Evolutionary conservation across 2,888 invertebrate species (phyloP).

Genomic region (Chrysolina haemoptera): DNA sequence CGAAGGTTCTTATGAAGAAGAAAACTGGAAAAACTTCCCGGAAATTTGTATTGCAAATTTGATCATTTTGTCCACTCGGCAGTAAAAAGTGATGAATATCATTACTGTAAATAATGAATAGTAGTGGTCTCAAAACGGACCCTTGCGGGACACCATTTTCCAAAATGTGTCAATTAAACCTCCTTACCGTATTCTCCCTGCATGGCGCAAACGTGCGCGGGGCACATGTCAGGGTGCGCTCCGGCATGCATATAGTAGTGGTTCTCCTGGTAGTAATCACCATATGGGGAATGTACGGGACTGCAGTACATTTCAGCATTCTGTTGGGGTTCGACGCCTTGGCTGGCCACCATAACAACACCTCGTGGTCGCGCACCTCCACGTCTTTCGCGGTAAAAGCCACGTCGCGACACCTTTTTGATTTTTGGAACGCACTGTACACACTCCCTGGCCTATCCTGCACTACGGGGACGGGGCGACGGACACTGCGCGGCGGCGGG

Average conservation of each 20-base stretch:
- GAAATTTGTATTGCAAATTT: no score
- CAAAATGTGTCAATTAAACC: neutral
- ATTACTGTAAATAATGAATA: no score
- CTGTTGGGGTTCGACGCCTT: slow-evolving; percentile 68
- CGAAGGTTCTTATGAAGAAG: no score
- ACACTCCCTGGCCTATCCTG: slow-evolving; percentile 5
- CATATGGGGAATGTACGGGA: slow-evolving; percentile 70
- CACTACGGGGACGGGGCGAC: slow-evolving; percentile 10
- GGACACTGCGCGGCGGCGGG: no score
- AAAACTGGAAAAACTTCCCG: no score
- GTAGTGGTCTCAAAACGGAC: no score
- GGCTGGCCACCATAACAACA: slow-evolving; percentile 69
- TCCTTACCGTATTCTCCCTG: slow-evolving; percentile 82
- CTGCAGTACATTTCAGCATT: slow-evolving; percentile 68
- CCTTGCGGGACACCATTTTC: neutral
- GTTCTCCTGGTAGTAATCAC: slow-evolving; percentile 74
- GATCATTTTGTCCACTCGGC: no score
- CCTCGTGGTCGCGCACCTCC: slow-evolving; percentile 54
- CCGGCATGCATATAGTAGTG: slow-evolving; percentile 70
- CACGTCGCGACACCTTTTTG: slow-evolving; percentile 63
- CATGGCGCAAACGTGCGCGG: slow-evolving; percentile 81
- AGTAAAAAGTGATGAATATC: no score
- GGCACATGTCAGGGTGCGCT: slow-evolving; percentile 73
- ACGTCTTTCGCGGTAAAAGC: slow-evolving; percentile 57
- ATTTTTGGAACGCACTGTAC: slow-evolving; percentile 16